Evolutionary conservation across 1,140 invertebrate species (phyloP).

Genomic region (Charaxes varanes): DNA sequence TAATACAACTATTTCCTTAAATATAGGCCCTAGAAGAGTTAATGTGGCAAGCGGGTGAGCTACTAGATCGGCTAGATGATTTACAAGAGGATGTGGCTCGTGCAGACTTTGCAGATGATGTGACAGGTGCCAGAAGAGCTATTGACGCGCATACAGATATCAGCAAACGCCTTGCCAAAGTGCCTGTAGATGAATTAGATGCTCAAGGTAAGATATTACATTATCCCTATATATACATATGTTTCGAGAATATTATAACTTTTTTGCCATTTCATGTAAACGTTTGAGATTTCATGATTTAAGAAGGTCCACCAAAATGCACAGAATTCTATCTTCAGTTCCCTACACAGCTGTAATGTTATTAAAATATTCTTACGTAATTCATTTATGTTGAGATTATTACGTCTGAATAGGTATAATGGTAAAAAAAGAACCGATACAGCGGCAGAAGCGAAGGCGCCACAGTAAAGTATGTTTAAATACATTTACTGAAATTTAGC

Average conservation of each 20-base stretch:
- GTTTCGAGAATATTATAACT: no score
- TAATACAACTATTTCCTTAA: background rate
- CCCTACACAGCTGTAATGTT: no score
- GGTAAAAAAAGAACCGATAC: constrained; percentile 8
- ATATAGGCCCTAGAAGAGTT: constrained; percentile 94
- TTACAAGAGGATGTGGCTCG: constrained; percentile 92
- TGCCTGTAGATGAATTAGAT: constrained; percentile 94
- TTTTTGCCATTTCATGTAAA: no score
- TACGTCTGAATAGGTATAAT: constrained; percentile 24
- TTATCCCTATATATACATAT: no score
- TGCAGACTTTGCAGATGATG: constrained; percentile 94
- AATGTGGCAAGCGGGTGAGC: constrained; percentile 93
- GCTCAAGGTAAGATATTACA: constrained; percentile 73
- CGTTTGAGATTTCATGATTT: no score
- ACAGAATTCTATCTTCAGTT: no score
- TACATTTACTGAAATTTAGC: constrained; percentile 4
- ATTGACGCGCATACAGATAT: constrained; percentile 96
- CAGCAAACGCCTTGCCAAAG: constrained; percentile 94
- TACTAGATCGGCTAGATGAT: constrained; percentile 93
- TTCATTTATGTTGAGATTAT: constrained; percentile 19
- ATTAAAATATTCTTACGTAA: background rate
- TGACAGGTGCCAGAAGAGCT: constrained; percentile 89
- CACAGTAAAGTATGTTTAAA: background rate
- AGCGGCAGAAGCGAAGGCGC: constrained; percentile 7
- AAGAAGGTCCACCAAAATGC: no score